Evolutionary conservation across 2,888 invertebrate species (phyloP), one percentile per base, ranked within the genome.

Genomic region (Lamproptera curius): DNA sequence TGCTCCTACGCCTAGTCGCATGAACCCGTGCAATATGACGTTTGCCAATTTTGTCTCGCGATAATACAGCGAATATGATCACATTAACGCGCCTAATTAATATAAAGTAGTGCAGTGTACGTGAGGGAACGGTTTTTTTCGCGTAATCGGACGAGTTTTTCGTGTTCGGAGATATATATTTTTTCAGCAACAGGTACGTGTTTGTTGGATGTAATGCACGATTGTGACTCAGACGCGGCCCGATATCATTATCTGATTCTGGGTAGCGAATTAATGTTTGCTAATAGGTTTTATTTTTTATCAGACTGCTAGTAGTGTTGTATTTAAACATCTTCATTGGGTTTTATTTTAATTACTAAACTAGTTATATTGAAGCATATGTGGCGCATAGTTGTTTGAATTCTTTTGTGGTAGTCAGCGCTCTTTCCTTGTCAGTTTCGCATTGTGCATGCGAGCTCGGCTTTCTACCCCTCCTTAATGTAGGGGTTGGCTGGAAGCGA

Each of bases 1-100:
- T 73, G 69, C 65, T 68, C 65, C 68, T 68, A 65, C 70, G 62
- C 66, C 65, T 59, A 61, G 59, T 62, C 60, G 63, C 63, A 65
- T 77, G 77, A 73, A 67, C 70, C 58, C 65, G 77, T 83, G 81
- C 80, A 82, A 81, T 81, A 80, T 64, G 62, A 15, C 78, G 65
- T 70, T 69, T 35, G 34, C 37, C 11, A n/a, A 31, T 31, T n/a
- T 31, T 31, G 31, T 13, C n/a, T n/a, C n/a, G n/a, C n/a, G n/a
- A n/a, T n/a, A n/a, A n/a, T n/a, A n/a, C n/a, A n/a, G n/a, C n/a
- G n/a, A n/a, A n/a, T n/a, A n/a, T n/a, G n/a, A n/a, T n/a, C 1
- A 31, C 31, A 11, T 2, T 31, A 31, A 31, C 13, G 2, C n/a
- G 11, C 9, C 31, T 2, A n/a, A 1, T 31, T 31, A 31, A 31